Conservation (phyloP, 64 coral and sea anemone species). For the Hydrozoanthus tunicans region DNA sequence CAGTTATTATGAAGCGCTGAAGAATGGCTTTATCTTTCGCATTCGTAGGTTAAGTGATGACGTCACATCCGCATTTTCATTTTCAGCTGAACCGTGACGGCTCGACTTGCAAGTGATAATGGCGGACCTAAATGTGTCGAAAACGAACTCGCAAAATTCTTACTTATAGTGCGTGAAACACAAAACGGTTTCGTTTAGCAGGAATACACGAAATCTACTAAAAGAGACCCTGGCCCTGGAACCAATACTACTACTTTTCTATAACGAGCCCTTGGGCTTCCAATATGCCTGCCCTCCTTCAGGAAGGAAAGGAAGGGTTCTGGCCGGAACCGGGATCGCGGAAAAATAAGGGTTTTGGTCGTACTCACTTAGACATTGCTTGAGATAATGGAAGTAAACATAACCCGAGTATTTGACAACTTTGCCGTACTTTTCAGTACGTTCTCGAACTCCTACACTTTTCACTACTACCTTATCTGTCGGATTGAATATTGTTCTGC, state of each 20-base stretch:
- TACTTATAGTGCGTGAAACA: no score
- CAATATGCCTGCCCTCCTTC: constrained; percentile 34
- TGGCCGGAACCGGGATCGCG: background rate
- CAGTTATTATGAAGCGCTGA: background rate
- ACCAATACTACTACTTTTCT: constrained; percentile 2
- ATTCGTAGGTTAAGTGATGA: background rate
- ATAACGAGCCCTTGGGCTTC: constrained; percentile 35
- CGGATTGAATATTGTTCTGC: constrained; percentile 28
- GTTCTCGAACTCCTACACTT: constrained; percentile 18
- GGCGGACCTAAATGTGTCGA: no score
- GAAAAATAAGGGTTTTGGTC: constrained; percentile 39
- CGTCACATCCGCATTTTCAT: no score
- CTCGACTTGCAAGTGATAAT: no score
- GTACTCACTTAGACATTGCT: constrained; percentile 42
- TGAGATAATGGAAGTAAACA: constrained; percentile 55
- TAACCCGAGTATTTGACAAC: constrained; percentile 46
- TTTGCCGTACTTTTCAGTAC: constrained; percentile 55
- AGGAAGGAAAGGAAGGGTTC: constrained; percentile 36
- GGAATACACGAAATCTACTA: no score
- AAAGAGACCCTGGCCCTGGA: no score
- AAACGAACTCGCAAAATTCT: no score
- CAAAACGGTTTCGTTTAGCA: no score
- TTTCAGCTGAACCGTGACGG: no score
- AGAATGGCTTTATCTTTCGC: no score
- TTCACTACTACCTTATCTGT: constrained; percentile 44